Evolutionary conservation across 2,113 vertebrate species (phyloP).

Genomic region (Microtus ochrogaster): DNA sequence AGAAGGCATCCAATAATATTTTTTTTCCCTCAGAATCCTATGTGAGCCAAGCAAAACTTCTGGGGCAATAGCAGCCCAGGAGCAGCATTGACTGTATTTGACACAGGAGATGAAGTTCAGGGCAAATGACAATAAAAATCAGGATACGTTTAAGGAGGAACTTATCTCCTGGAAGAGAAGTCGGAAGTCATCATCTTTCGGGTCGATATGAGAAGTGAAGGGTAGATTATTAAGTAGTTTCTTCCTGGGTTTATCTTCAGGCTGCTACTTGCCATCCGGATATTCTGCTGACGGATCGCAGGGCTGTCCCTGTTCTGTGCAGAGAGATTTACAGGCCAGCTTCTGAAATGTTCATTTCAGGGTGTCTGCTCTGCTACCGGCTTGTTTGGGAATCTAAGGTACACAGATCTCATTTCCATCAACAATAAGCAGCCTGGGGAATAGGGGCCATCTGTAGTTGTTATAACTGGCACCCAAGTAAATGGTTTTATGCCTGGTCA

Average conservation of each 20-base stretch:
- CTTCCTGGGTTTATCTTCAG: constrained; percentile 61
- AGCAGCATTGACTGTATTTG: constrained; percentile 19
- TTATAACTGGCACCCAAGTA: not conserved
- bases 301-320: constrained; percentile 41
- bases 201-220: constrained; percentile 68
- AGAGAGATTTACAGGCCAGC: constrained; percentile 61
- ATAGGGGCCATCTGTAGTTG: not conserved
- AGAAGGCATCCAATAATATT: not conserved
- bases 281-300: constrained; percentile 57
- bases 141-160: constrained; percentile 31
- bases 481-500: not conserved
- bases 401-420: constrained; percentile 14
- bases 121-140: constrained; percentile 68
- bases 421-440: not conserved
- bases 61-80: not conserved
- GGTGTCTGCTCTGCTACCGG: not conserved
- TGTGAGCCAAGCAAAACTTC: constrained; percentile 39
- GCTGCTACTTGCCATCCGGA: constrained; percentile 64
- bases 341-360: constrained; percentile 47
- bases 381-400: not conserved
- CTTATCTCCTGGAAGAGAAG: constrained; percentile 70
- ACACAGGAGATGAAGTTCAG: constrained; percentile 45
- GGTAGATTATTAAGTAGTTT: constrained; percentile 68
- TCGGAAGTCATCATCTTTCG: constrained; percentile 61
- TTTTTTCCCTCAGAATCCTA: constrained; percentile 27